These are phyloP conservation scores for Fregata magnificens DNA, from an alignment of 2,113 vertebrate species.

Conservation along the genomic window DNA sequence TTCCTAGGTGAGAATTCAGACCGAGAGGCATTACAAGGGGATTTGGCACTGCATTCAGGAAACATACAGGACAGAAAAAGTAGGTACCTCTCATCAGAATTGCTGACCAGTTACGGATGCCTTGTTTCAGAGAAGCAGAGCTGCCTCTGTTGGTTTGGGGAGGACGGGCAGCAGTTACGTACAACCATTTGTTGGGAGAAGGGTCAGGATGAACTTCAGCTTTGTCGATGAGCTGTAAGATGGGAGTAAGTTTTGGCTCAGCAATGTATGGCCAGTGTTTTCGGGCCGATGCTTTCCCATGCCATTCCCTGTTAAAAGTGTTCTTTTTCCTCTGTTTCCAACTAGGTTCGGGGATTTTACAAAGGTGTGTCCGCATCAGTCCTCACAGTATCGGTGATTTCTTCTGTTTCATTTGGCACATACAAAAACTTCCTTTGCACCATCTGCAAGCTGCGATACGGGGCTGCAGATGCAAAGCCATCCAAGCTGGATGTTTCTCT, in stretches of 20 bases:
- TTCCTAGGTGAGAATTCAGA: slow-evolving; percentile 85
- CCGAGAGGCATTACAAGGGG: slow-evolving; percentile 71
- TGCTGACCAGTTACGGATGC: neutral
- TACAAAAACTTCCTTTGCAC: slow-evolving; percentile 76
- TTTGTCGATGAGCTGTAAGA: neutral
- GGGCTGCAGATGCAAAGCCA: slow-evolving; percentile 37
- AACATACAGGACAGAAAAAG: slow-evolving; percentile 79
- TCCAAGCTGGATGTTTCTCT: slow-evolving; percentile 76
- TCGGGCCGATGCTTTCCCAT: neutral
- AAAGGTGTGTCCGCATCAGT: slow-evolving; percentile 80
- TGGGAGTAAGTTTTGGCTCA: neutral
- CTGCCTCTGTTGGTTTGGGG: neutral
- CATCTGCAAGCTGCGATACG: slow-evolving; percentile 72
- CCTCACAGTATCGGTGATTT: slow-evolving; percentile 73
- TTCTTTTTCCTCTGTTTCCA: neutral
- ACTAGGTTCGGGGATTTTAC: slow-evolving; percentile 82
- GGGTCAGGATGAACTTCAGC: neutral
- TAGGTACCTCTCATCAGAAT: slow-evolving; percentile 17
- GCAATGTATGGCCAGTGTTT: neutral
- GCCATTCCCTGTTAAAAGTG: neutral
- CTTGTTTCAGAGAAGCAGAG: neutral
- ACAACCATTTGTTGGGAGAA: neutral
- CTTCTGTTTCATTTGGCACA: slow-evolving; percentile 81
- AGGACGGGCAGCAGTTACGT: neutral
- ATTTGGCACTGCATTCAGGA: slow-evolving; percentile 82